A percentile compares a stretch with the other conserved stretches of the same genome.
phyloP scores from a whole-genome alignment of 2,888 invertebrate genomes.

The Leuctra nigra region DNA sequence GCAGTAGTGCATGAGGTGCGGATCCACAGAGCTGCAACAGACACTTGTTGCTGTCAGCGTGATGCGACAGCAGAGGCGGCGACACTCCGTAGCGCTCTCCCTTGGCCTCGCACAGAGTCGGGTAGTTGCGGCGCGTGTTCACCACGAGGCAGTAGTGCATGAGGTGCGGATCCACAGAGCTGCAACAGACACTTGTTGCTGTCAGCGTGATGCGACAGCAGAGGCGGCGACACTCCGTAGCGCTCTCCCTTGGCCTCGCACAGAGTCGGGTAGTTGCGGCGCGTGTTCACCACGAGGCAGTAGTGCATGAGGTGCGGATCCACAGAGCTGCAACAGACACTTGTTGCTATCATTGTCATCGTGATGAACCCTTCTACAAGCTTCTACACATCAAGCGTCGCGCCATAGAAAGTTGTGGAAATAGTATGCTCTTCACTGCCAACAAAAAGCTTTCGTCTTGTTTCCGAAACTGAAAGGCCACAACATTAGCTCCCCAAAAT shows the following conservation, averaged over 20 bases:
- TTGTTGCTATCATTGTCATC: no score
- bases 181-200: no score
- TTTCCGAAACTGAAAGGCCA: no score
- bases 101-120: slow-evolving; percentile 45
- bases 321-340: slow-evolving; percentile 42
- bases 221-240: slow-evolving; percentile 36
- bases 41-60: no score
- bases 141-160: slow-evolving; percentile 48
- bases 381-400: no score
- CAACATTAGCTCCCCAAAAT: no score
- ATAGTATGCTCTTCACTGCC: no score
- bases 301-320: slow-evolving; percentile 47
- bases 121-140: slow-evolving; percentile 42
- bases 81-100: slow-evolving; percentile 38
- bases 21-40: slow-evolving; percentile 44
- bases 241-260: slow-evolving; percentile 44
- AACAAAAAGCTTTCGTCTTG: no score
- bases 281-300: slow-evolving; percentile 46
- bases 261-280: slow-evolving; percentile 42
- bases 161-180: slow-evolving; percentile 44
- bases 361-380: no score
- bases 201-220: no score
- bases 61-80: no score
- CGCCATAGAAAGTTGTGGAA: no score
- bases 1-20: slow-evolving; percentile 47